Evolutionary conservation across 2,888 invertebrate species (phyloP).

Genomic region (Drosophila prolongata): DNA sequence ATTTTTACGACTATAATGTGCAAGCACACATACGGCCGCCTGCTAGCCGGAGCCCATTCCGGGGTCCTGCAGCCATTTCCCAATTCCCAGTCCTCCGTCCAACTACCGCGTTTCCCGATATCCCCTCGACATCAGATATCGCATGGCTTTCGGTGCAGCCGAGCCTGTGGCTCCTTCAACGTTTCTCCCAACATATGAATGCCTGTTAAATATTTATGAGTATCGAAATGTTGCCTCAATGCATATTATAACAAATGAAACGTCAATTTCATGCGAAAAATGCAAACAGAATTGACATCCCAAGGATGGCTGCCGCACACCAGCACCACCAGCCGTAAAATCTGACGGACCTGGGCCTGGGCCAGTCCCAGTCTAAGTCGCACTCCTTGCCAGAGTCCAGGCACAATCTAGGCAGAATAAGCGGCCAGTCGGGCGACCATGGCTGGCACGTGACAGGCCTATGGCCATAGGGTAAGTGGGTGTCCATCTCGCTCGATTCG

Average conservation of each 20-base stretch:
- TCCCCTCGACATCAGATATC: slow-evolving; percentile 6
- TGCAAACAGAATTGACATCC: slow-evolving; percentile 53
- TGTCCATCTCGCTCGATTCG: slow-evolving; percentile 11
- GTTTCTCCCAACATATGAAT: slow-evolving; percentile 69
- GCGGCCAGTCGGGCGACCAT: neutral
- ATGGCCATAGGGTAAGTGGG: slow-evolving; percentile 36
- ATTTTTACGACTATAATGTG: slow-evolving; percentile 55
- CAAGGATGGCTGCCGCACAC: slow-evolving; percentile 25
- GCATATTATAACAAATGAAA: slow-evolving; percentile 79
- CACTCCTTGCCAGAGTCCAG: neutral
- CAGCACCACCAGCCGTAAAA: neutral
- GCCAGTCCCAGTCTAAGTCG: neutral
- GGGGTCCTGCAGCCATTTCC: neutral
- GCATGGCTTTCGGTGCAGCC: slow-evolving; percentile 7
- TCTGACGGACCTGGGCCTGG: neutral
- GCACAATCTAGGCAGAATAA: neutral
- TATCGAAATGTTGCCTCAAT: slow-evolving; percentile 77
- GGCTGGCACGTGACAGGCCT: slow-evolving; percentile 53
- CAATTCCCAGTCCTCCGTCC: slow-evolving; percentile 2
- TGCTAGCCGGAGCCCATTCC: neutral
- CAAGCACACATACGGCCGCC: slow-evolving; percentile 35
- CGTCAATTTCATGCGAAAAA: slow-evolving; percentile 74
- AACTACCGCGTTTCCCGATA: slow-evolving; percentile 1
- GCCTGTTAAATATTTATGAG: slow-evolving; percentile 77
- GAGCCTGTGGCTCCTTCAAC: slow-evolving; percentile 39